These are phyloP conservation scores for Lepilemur ruficaudatus DNA, from an alignment of 2,797 vertebrate genomes.

Conservation along the genomic window DNA sequence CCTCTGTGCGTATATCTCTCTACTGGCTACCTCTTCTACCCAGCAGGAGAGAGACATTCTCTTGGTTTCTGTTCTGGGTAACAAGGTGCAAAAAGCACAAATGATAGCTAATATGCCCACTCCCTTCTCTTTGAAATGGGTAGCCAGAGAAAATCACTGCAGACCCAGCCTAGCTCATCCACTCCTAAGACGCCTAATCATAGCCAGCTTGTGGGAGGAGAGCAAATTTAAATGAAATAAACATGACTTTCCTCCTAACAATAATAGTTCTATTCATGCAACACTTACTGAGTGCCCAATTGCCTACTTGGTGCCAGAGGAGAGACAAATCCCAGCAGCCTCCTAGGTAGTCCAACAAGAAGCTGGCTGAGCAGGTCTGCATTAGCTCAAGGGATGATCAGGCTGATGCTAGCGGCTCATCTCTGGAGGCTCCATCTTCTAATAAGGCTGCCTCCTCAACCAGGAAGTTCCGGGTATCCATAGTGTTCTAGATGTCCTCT, in stretches of 20 bases:
- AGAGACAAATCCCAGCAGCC: neutral
- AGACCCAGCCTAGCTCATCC: neutral
- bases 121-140: neutral
- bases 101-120: neutral
- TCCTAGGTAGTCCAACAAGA: neutral
- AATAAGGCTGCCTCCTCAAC: neutral
- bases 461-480: neutral
- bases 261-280: neutral
- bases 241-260: neutral
- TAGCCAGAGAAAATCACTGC: neutral
- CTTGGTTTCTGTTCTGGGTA: neutral
- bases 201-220: neutral
- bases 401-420: neutral
- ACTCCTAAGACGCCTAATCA: neutral
- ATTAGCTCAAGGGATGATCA: neutral
- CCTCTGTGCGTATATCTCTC: neutral
- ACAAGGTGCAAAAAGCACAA: neutral
- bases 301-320: neutral
- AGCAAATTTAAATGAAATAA: conserved; percentile 12
- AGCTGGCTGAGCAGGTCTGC: neutral
- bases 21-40: neutral
- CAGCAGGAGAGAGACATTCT: neutral
- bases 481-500: neutral
- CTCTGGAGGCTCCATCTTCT: neutral
- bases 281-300: neutral